Percentiles rank a stretch among this genome's conserved stretches.
phyloP scores from a whole-genome alignment of 2,113 vertebrate species.

The Hyperopisus bebe region DNA sequence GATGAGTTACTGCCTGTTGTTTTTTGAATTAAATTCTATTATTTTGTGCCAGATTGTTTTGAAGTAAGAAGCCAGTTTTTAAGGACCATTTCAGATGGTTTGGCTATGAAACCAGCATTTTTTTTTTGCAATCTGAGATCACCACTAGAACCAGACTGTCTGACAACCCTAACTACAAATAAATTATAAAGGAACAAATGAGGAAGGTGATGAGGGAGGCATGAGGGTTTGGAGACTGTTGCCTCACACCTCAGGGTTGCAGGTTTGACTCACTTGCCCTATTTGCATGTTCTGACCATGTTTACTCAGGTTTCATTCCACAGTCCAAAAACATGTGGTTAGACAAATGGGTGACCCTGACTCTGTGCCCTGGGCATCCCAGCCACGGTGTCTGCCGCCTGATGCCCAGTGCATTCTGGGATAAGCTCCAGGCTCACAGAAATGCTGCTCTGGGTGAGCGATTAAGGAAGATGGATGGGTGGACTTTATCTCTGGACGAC shows the following conservation, averaged over 20 bases:
- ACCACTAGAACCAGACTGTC: constrained; percentile 19
- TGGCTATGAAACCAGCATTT: constrained; percentile 10
- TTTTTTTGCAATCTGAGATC: background rate
- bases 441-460: background rate
- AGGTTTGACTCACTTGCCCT: background rate
- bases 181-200: constrained; percentile 30
- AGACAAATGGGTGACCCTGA: background rate
- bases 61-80: background rate
- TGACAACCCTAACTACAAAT: constrained; percentile 34
- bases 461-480: constrained; percentile 3
- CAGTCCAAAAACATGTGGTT: background rate
- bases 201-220: background rate
- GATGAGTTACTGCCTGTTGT: background rate
- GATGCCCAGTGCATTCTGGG: background rate
- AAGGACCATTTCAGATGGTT: background rate
- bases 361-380: background rate
- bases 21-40: background rate
- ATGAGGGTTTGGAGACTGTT: background rate
- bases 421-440: background rate
- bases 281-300: background rate
- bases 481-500: background rate
- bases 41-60: background rate
- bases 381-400: background rate
- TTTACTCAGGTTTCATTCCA: background rate
- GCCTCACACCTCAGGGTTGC: background rate